Conservation (phyloP, 1,140 invertebrate genomes). For the Muscidifurax raptorellus region DNA sequence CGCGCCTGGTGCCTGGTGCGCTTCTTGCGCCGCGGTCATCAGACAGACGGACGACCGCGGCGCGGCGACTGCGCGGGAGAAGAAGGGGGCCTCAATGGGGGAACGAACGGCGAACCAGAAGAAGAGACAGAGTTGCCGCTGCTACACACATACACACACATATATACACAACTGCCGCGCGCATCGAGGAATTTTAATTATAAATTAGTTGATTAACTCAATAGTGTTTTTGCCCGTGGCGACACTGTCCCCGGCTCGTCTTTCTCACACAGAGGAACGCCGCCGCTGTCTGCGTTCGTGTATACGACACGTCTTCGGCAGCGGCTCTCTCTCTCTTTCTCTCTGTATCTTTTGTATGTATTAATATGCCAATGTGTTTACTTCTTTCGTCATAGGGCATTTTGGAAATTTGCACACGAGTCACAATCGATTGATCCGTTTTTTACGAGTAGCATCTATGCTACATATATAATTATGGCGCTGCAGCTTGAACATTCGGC, state of each 20-base stretch:
- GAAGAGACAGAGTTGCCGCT: conserved; percentile 30
- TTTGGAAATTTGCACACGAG: conserved; percentile 39
- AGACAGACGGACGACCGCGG: conserved; percentile 47
- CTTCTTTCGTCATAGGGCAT: background rate
- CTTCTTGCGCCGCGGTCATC: conserved; percentile 64
- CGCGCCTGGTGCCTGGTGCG: conserved; percentile 36
- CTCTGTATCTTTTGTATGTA: background rate
- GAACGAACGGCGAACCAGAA: background rate
- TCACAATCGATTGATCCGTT: conserved; percentile 51
- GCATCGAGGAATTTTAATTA: conserved; percentile 75
- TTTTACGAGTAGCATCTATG: conserved; percentile 19
- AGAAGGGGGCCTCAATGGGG: conserved; percentile 9
- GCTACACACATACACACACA: no score
- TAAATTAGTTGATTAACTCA: conserved; percentile 78
- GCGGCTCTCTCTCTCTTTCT: conserved; percentile 32
- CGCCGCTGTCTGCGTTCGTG: background rate
- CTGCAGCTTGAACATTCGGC: background rate
- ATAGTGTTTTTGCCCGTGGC: conserved; percentile 73
- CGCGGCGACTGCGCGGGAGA: conserved; percentile 10
- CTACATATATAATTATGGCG: no score
- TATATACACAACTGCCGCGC: no score
- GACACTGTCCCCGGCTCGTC: conserved; percentile 67
- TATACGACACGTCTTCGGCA: conserved; percentile 10
- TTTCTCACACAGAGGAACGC: conserved; percentile 53
- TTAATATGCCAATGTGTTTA: background rate